A percentile compares a stretch with the other conserved stretches of the same genome.
phyloP scores from a whole-genome alignment of 1,140 invertebrate genomes.

The Pomphorhynchus laevis region DNA sequence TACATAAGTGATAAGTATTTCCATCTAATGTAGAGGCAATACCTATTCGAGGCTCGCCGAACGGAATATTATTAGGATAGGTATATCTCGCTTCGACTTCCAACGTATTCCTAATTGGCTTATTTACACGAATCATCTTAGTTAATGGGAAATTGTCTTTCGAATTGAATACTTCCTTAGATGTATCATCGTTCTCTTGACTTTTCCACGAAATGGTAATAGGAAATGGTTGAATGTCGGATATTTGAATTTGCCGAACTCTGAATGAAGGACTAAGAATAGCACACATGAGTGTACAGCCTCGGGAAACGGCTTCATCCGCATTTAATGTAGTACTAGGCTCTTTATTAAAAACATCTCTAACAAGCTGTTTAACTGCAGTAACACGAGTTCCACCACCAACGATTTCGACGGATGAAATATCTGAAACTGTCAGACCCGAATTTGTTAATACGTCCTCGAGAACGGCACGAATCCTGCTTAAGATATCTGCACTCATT shows the following conservation, averaged over 20 bases:
- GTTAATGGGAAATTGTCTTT: constrained; percentile 61
- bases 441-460: constrained; percentile 13
- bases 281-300: constrained; percentile 48
- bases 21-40: constrained; percentile 15
- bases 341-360: constrained; percentile 37
- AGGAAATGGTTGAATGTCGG: constrained; percentile 58
- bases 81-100: constrained; percentile 34
- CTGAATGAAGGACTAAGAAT: constrained; percentile 76
- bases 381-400: constrained; percentile 75
- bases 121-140: constrained; percentile 49
- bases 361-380: constrained; percentile 47
- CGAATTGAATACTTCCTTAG: constrained; percentile 39
- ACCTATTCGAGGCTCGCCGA: constrained; percentile 41
- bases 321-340: constrained; percentile 78
- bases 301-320: constrained; percentile 73
- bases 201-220: constrained; percentile 49
- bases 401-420: constrained; percentile 67
- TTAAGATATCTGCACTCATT: constrained; percentile 16
- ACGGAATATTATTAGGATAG: constrained; percentile 23
- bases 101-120: constrained; percentile 44
- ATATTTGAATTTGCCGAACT: constrained; percentile 60
- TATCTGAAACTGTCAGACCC: constrained; percentile 36
- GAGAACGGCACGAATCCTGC: constrained; percentile 16
- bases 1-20: not conserved
- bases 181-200: constrained; percentile 29